These are phyloP conservation scores for Meteorus sp. DNA, from an alignment of 1,140 invertebrate genomes.

Conservation along the genomic window DNA sequence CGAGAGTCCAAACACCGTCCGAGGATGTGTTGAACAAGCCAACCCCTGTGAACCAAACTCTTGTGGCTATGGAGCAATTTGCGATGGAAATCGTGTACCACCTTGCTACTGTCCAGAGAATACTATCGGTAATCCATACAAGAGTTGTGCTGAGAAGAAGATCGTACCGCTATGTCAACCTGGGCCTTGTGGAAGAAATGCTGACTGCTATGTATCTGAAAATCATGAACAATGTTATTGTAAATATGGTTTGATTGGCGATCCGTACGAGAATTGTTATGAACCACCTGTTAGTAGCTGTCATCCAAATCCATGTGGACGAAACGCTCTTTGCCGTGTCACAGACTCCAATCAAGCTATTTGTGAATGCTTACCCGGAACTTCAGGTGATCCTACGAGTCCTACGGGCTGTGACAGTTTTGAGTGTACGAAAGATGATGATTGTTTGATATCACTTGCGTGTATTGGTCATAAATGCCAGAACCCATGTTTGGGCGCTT, in stretches of 20 bases:
- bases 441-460: slow-evolving; percentile 70
- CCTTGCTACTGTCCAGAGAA: slow-evolving; percentile 79
- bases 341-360: slow-evolving; percentile 67
- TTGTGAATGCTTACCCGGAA: slow-evolving; percentile 75
- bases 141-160: slow-evolving; percentile 64
- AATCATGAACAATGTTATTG: slow-evolving; percentile 79
- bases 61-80: slow-evolving; percentile 77
- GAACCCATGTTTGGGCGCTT: slow-evolving; percentile 80
- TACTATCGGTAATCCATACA: slow-evolving; percentile 77
- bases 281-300: slow-evolving; percentile 68
- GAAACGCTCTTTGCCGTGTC: slow-evolving; percentile 71
- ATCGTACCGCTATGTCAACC: slow-evolving; percentile 70
- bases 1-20: slow-evolving; percentile 84
- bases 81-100: slow-evolving; percentile 75
- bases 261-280: slow-evolving; percentile 74
- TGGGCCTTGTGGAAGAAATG: slow-evolving; percentile 76
- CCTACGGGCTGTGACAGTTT: slow-evolving; percentile 70
- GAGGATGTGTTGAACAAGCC: slow-evolving; percentile 75
- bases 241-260: slow-evolving; percentile 70
- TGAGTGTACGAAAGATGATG: slow-evolving; percentile 76
- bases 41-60: slow-evolving; percentile 82
- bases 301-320: slow-evolving; percentile 77
- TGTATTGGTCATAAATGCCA: slow-evolving; percentile 77
- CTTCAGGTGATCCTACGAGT: slow-evolving; percentile 76
- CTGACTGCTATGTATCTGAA: slow-evolving; percentile 75